Evolutionary conservation across 2,888 invertebrate genomes (phyloP).

Genomic region (Lamproptera curius): DNA sequence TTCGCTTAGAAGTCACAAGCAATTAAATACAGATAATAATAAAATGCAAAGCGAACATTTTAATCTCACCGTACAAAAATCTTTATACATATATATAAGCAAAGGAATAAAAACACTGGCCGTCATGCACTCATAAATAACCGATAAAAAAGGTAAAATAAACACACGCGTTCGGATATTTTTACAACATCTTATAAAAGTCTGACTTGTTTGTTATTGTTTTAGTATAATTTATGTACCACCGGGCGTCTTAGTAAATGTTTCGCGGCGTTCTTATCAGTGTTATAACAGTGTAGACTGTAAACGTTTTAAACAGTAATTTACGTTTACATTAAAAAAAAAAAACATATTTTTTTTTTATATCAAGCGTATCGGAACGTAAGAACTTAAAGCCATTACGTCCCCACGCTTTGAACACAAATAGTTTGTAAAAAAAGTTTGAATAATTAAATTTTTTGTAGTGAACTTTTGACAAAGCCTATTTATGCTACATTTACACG

Average conservation of each 20-base stretch:
- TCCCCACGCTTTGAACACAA: background rate
- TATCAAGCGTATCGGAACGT: background rate
- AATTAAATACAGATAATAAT: slow-evolving; percentile 15
- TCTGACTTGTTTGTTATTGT: slow-evolving; percentile 26
- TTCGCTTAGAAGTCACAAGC: slow-evolving; percentile 10
- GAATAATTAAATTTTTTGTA: too few species aligned
- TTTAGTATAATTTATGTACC: slow-evolving; percentile 26
- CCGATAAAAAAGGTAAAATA: slow-evolving; percentile 24
- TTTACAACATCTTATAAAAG: slow-evolving; percentile 27
- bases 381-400: background rate
- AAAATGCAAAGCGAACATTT: slow-evolving; percentile 10
- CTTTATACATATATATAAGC: slow-evolving; percentile 12
- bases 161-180: slow-evolving; percentile 22
- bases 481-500: background rate
- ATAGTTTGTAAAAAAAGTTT: too few species aligned
- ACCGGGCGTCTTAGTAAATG: slow-evolving; percentile 22
- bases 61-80: slow-evolving; percentile 4
- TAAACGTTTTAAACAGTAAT: background rate
- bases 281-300: slow-evolving; percentile 6
- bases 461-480: too few species aligned
- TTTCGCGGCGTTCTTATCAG: slow-evolving; percentile 21
- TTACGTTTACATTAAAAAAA: background rate
- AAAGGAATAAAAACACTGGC: slow-evolving; percentile 10
- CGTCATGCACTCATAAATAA: slow-evolving; percentile 20
- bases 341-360: background rate